These are phyloP conservation scores for Coryphaenoides rupestris DNA, from an alignment of 2,113 vertebrate genomes.

Conservation along the genomic window DNA sequence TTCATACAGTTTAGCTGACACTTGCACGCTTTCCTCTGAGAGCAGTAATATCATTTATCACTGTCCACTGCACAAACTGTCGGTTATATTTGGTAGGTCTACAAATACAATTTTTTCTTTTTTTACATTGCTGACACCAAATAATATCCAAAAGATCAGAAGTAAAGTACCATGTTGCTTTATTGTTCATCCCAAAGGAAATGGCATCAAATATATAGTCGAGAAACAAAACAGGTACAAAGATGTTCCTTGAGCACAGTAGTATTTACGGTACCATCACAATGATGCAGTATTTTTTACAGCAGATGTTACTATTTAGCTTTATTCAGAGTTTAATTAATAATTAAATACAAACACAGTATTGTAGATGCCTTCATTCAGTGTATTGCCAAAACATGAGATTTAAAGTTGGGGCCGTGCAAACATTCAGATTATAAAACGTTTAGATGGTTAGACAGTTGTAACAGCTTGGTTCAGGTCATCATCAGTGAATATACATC, in stretches of 20 bases:
- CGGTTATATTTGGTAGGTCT: too few species aligned
- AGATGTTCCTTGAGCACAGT: conserved; percentile 40
- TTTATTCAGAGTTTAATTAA: conserved; percentile 35
- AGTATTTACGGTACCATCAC: conserved; percentile 67
- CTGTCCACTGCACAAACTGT: too few species aligned
- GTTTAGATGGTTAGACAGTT: conserved; percentile 16
- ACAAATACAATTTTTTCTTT: too few species aligned
- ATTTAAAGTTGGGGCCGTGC: background rate
- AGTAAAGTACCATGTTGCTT: conserved; percentile 47
- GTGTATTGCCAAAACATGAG: background rate
- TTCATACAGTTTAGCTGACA: too few species aligned
- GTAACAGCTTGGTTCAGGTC: conserved; percentile 8
- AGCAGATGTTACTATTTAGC: conserved; percentile 34
- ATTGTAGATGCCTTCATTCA: background rate
- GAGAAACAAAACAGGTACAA: conserved; percentile 58
- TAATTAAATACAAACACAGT: conserved; percentile 39
- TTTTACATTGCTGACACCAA: too few species aligned
- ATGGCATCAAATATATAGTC: conserved; percentile 62
- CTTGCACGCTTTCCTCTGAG: too few species aligned
- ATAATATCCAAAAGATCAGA: too few species aligned
- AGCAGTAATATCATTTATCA: too few species aligned
- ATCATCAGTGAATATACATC: conserved; percentile 35
- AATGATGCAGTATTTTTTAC: conserved; percentile 55
- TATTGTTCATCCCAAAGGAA: conserved; percentile 68
- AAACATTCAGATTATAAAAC: background rate